phyloP scores from a whole-genome alignment of 2,888 invertebrate genomes.

The Troides oblongomaculatus region DNA sequence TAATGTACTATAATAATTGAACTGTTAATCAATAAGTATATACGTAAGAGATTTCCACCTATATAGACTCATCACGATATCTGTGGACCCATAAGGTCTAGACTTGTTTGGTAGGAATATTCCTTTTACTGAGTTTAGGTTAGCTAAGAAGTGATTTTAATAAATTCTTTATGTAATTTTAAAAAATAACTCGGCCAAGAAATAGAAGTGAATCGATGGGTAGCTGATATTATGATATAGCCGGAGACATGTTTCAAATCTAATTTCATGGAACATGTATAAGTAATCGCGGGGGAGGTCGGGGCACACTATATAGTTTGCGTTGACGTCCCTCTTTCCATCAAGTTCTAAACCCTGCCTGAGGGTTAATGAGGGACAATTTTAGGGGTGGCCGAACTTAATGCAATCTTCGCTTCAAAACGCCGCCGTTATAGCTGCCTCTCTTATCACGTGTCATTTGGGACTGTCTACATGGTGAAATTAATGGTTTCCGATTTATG shows the following conservation, averaged over 20 bases:
- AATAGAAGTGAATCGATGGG: not conserved
- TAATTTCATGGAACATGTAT: conserved; percentile 20
- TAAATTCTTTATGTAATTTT: too few species aligned
- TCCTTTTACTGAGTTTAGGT: too few species aligned
- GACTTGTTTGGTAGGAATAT: too few species aligned
- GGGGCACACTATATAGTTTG: conserved; percentile 5
- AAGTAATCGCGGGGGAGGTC: conserved; percentile 18
- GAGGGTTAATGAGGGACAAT: conserved; percentile 30
- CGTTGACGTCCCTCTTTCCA: conserved; percentile 21
- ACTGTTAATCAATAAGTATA: too few species aligned
- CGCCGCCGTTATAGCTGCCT: conserved; percentile 22
- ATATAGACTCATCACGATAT: too few species aligned
- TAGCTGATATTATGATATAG: not conserved
- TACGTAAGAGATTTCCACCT: too few species aligned
- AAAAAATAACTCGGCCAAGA: not conserved
- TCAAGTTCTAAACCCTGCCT: conserved; percentile 29
- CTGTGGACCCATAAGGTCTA: too few species aligned
- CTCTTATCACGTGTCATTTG: conserved; percentile 29
- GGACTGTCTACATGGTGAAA: conserved; percentile 4
- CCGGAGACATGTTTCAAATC: not conserved
- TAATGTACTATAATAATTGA: too few species aligned
- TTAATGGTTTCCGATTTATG: conserved; percentile 15
- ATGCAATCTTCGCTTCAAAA: conserved; percentile 29
- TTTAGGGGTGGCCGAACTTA: conserved; percentile 29
- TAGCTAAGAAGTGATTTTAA: too few species aligned